phyloP scores from a whole-genome alignment of 30 jellyfish, hydroid and myxozoan species.

The Mastigias papua region DNA sequence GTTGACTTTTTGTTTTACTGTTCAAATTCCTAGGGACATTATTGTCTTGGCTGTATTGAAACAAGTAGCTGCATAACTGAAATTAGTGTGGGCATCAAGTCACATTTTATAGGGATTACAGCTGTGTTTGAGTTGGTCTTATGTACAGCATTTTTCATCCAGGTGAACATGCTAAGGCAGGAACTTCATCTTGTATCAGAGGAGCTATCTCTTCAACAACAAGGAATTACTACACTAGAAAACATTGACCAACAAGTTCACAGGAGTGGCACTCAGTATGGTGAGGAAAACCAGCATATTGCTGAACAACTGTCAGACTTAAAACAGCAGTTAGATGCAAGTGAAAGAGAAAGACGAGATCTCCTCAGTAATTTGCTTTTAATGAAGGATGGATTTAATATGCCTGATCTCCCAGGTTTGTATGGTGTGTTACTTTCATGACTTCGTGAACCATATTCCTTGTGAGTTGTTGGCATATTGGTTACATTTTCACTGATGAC shows the following conservation, averaged over 20 bases:
- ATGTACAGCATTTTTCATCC: neutral
- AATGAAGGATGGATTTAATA: slow-evolving; percentile 75
- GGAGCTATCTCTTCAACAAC: slow-evolving; percentile 86
- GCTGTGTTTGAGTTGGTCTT: neutral
- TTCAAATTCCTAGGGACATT: neutral
- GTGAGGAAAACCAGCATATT: slow-evolving; percentile 73
- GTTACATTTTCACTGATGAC: no score
- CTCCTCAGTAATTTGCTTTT: slow-evolving; percentile 76
- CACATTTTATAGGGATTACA: neutral
- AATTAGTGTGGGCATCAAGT: neutral
- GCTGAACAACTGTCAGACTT: slow-evolving; percentile 83
- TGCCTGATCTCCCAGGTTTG: slow-evolving; percentile 74
- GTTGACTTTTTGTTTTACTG: no score
- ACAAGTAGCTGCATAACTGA: neutral
- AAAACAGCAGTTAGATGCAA: slow-evolving; percentile 77
- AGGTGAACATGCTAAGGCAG: slow-evolving; percentile 81
- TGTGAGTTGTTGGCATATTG: neutral
- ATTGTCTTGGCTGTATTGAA: neutral
- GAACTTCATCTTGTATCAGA: slow-evolving; percentile 97
- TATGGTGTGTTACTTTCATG: neutral
- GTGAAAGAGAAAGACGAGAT: slow-evolving; percentile 91
- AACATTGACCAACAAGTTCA: slow-evolving; percentile 73
- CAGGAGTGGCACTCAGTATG: slow-evolving; percentile 53
- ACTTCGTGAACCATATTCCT: neutral
- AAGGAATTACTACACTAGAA: slow-evolving; percentile 87